These are phyloP conservation scores for Ceratina australensis DNA, from an alignment of 1,140 invertebrate species.

Conservation along the genomic window DNA sequence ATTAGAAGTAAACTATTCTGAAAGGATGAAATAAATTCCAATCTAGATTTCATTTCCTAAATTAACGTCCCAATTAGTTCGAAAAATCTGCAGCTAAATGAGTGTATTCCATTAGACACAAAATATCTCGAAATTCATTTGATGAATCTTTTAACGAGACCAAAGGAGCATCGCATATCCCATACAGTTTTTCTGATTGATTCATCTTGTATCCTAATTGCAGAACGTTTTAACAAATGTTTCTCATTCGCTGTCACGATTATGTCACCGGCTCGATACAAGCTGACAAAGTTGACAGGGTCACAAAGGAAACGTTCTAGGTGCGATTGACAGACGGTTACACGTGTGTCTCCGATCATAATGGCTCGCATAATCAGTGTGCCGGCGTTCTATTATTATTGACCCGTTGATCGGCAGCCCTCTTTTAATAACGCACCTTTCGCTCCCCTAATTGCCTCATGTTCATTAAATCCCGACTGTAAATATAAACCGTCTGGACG, in stretches of 20 bases:
- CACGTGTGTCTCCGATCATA: slow-evolving; percentile 1
- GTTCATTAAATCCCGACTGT: slow-evolving; percentile 3
- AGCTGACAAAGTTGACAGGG: neutral
- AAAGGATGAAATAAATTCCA: too few relatives aligned
- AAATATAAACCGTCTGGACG: neutral
- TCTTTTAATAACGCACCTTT: slow-evolving; percentile 15
- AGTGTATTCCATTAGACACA: too few relatives aligned
- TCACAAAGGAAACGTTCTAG: neutral
- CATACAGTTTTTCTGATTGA: too few relatives aligned
- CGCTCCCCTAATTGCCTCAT: neutral
- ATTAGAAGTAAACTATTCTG: too few relatives aligned
- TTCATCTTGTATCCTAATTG: too few relatives aligned
- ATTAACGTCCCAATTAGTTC: too few relatives aligned
- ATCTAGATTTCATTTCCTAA: too few relatives aligned
- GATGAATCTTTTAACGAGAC: too few relatives aligned
- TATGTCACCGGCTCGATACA: neutral
- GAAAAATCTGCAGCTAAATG: too few relatives aligned
- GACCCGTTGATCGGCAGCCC: neutral
- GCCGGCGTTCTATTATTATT: neutral
- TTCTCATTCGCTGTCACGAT: neutral
- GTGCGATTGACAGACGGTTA: slow-evolving; percentile 30
- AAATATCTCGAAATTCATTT: too few relatives aligned
- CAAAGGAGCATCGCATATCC: too few relatives aligned
- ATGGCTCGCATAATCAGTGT: neutral
- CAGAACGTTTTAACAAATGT: too few relatives aligned